Conservation (phyloP, 1,140 invertebrate genomes). For the Euglossa dilemma region DNA sequence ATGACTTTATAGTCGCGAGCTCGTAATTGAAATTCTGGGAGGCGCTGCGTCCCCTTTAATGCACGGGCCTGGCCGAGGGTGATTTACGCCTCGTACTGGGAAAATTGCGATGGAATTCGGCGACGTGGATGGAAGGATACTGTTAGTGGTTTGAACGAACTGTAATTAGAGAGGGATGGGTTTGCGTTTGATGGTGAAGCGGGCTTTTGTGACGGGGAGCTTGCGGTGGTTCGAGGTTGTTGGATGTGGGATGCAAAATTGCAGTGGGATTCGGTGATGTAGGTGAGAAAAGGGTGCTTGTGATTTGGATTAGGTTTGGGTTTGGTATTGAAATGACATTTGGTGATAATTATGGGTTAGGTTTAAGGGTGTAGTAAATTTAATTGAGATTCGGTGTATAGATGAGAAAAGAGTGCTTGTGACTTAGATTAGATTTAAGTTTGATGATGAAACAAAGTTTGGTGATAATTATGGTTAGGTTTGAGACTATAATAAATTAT, state of each 20-base stretch:
- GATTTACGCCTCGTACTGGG: conserved; percentile 27
- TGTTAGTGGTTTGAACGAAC: background rate
- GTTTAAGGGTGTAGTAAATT: too few relatives aligned
- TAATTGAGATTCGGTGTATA: background rate
- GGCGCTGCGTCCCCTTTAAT: background rate
- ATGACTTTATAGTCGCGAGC: conserved; percentile 34
- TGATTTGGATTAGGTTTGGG: too few relatives aligned
- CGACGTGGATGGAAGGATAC: background rate
- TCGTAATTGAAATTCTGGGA: conserved; percentile 37
- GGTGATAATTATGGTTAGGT: too few relatives aligned
- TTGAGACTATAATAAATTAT: too few relatives aligned
- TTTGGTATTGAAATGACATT: too few relatives aligned
- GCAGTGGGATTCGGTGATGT: background rate
- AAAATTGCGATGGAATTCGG: conserved; percentile 5
- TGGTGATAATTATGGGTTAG: too few relatives aligned
- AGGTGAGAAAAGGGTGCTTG: too few relatives aligned
- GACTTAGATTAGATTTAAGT: too few relatives aligned
- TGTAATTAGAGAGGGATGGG: background rate
- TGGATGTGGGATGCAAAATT: background rate
- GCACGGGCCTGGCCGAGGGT: background rate
- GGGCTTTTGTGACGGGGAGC: background rate
- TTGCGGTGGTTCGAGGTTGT: background rate
- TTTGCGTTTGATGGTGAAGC: background rate
- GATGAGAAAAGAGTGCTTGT: too few relatives aligned
- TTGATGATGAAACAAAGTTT: too few relatives aligned